Percentiles rank a stretch among this genome's conserved stretches.
phyloP scores from a whole-genome alignment of 1,140 invertebrate genomes.

The Anthonomus grandis region DNA sequence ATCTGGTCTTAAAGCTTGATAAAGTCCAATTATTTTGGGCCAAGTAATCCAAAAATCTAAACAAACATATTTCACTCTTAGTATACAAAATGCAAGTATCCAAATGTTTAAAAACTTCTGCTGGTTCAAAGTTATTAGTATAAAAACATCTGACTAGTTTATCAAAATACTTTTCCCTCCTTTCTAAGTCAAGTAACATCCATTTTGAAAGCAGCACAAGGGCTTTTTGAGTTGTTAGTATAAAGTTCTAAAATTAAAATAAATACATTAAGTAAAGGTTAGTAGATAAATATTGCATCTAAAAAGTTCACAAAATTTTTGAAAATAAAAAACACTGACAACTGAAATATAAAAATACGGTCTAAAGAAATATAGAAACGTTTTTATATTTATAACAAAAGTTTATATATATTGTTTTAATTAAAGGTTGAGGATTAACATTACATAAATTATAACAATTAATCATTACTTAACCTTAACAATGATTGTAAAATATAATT shows the following conservation, averaged over 20 bases:
- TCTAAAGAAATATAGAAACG: too few relatives aligned
- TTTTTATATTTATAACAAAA: too few relatives aligned
- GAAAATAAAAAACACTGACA: too few relatives aligned
- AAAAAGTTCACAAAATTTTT: too few relatives aligned
- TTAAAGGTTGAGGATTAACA: too few relatives aligned
- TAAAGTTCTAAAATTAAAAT: constrained; percentile 46
- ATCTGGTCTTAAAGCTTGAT: constrained; percentile 53
- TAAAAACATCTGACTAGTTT: constrained; percentile 54
- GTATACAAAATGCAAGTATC: constrained; percentile 53
- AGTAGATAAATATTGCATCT: too few relatives aligned
- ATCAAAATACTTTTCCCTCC: constrained; percentile 53
- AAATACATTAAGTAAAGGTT: constrained; percentile 3
- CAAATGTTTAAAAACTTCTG: constrained; percentile 51
- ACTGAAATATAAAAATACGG: too few relatives aligned
- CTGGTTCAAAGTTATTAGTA: constrained; percentile 50
- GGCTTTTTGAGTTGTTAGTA: constrained; percentile 54
- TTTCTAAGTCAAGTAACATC: constrained; percentile 51
- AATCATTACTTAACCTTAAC: too few relatives aligned
- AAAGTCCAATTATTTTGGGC: constrained; percentile 56
- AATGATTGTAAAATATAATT: too few relatives aligned
- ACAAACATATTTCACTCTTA: constrained; percentile 54
- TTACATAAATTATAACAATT: too few relatives aligned
- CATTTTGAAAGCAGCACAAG: constrained; percentile 54
- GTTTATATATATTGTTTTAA: too few relatives aligned
- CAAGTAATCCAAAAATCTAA: constrained; percentile 57